Evolutionary conservation across 2,797 vertebrate species (phyloP).

Genomic region (Scarus forsteni): DNA sequence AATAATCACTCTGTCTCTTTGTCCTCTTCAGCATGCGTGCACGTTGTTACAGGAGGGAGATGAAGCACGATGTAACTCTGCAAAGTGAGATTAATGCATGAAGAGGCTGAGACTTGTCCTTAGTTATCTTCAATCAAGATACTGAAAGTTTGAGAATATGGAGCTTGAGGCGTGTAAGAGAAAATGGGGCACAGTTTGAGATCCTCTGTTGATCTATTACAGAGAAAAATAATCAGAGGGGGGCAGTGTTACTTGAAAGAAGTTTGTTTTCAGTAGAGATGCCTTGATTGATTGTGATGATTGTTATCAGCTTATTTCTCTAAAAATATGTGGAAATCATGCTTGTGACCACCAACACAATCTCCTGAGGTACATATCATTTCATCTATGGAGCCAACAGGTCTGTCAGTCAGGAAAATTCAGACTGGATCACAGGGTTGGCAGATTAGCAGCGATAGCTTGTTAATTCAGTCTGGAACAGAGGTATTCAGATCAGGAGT

Average conservation of each 20-base stretch:
- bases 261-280: conserved; percentile 28
- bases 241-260: conserved; percentile 43
- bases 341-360: no score
- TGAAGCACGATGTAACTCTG: conserved; percentile 10
- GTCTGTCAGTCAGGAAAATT: no score
- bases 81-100: conserved; percentile 36
- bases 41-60: conserved; percentile 12
- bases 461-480: no score
- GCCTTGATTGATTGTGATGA: no score
- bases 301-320: no score
- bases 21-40: not conserved
- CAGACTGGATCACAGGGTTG: no score
- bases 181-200: conserved; percentile 65
- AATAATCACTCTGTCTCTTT: conserved; percentile 6
- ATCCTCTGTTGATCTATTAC: conserved; percentile 61
- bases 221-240: conserved; percentile 32
- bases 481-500: no score
- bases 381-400: no score
- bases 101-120: conserved; percentile 26
- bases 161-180: conserved; percentile 50
- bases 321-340: no score
- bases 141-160: conserved; percentile 41
- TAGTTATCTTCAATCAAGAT: conserved; percentile 48
- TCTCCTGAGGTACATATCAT: no score
- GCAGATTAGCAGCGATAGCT: no score